Conservation (phyloP, 2,888 invertebrate genomes). For the Allacma fusca region DNA sequence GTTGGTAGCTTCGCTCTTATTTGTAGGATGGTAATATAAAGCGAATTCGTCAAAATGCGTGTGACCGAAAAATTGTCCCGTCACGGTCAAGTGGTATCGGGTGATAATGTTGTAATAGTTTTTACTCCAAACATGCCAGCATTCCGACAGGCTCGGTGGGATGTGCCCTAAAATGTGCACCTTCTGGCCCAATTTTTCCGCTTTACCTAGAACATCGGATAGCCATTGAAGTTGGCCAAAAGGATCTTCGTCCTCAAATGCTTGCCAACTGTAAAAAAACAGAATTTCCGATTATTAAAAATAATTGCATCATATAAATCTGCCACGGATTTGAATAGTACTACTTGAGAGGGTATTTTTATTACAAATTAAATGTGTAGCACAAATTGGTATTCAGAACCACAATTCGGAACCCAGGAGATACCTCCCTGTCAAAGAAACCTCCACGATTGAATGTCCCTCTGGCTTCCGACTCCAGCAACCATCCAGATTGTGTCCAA, state of each 20-base stretch:
- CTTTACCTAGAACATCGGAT: conserved; percentile 73
- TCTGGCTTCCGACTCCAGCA: background rate
- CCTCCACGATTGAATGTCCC: background rate
- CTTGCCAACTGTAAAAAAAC: conserved; percentile 72
- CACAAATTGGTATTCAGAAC: conserved; percentile 84
- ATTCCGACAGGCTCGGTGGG: conserved; percentile 74
- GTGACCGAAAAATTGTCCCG: conserved; percentile 80
- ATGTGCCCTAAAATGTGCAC: conserved; percentile 87
- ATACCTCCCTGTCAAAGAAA: background rate
- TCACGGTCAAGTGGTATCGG: conserved; percentile 53
- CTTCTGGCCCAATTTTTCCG: conserved; percentile 77
- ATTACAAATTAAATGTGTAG: conserved; percentile 72
- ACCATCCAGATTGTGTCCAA: background rate
- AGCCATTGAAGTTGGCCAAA: conserved; percentile 81
- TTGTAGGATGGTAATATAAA: background rate
- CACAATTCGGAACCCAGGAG: conserved; percentile 74
- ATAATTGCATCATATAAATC: no score
- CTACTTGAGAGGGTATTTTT: background rate
- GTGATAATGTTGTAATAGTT: conserved; percentile 52
- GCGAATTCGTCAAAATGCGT: conserved; percentile 72
- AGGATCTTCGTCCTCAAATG: conserved; percentile 75
- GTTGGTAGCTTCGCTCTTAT: conserved; percentile 62
- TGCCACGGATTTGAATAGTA: no score
- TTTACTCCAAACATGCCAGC: conserved; percentile 51
- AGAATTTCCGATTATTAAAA: no score